Conservation (phyloP, 2,888 invertebrate genomes). For the Lottia gigantea region DNA sequence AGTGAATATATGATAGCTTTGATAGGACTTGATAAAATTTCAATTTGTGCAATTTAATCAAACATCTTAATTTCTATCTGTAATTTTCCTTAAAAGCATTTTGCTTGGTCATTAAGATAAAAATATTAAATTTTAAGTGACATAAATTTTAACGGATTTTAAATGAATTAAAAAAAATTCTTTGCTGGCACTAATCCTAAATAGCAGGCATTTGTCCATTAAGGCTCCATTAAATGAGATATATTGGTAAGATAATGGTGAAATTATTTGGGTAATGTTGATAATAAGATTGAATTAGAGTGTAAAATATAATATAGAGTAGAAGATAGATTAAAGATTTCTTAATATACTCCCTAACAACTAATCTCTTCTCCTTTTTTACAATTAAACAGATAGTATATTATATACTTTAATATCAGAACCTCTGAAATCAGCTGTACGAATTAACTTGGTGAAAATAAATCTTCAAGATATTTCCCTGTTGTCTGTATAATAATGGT, state of each 20-base stretch:
- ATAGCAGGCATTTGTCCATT: constrained; percentile 4
- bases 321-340: constrained; percentile 4
- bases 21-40: no score
- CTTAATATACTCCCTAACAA: constrained; percentile 4
- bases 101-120: no score
- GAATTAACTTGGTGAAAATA: no score
- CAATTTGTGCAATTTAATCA: no score
- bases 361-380: no score
- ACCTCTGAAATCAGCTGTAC: neutral
- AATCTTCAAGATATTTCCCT: neutral
- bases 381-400: neutral
- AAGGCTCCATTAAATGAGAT: constrained; percentile 2
- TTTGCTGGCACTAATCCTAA: neutral
- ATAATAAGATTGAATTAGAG: neutral
- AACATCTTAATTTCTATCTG: no score
- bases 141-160: no score
- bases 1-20: no score
- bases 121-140: no score
- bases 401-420: neutral
- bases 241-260: constrained; percentile 4
- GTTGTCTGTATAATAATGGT: neutral
- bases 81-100: no score
- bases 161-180: no score
- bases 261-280: constrained; percentile 3
- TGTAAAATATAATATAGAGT: neutral